These are phyloP conservation scores for Lepus europaeus DNA, from an alignment of 2,113 vertebrate genomes.

Conservation along the genomic window DNA sequence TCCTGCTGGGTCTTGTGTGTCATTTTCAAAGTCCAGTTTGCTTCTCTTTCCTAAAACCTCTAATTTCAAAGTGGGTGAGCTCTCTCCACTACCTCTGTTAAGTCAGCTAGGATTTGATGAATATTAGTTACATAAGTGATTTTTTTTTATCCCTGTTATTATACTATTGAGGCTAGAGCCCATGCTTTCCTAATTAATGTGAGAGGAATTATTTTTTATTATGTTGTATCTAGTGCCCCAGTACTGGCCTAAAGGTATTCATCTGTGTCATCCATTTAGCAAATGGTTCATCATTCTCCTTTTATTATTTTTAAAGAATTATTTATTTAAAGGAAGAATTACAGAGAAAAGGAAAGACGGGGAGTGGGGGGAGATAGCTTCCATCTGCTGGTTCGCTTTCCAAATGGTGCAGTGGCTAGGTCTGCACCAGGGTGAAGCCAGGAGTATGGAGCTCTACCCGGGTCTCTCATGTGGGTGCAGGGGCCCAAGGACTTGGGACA, in stretches of 20 bases:
- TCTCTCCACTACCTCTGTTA: not conserved
- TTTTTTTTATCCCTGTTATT: not conserved
- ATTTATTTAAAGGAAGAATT: too few relatives aligned
- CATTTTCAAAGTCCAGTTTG: not conserved
- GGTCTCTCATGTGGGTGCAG: too few relatives aligned
- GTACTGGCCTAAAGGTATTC: not conserved
- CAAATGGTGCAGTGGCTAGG: too few relatives aligned
- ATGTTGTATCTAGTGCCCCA: not conserved
- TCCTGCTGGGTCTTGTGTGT: rapidly evolving
- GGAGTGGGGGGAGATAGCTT: too few relatives aligned
- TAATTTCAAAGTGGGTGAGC: not conserved
- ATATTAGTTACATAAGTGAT: not conserved
- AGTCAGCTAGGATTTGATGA: not conserved
- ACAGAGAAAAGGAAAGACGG: too few relatives aligned
- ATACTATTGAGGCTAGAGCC: not conserved
- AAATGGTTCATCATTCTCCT: not conserved
- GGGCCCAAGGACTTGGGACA: too few relatives aligned
- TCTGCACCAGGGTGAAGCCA: too few relatives aligned
- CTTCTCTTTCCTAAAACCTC: not conserved
- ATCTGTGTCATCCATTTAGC: not conserved
- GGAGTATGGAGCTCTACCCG: too few relatives aligned
- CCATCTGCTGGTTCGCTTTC: too few relatives aligned
- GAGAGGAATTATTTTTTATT: not conserved
- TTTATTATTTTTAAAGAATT: too few relatives aligned
- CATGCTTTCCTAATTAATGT: not conserved